Evolutionary conservation across 37 sponge, comb jelly and placozoan species (phyloP).

Genomic region (Oscarella lobularis): DNA sequence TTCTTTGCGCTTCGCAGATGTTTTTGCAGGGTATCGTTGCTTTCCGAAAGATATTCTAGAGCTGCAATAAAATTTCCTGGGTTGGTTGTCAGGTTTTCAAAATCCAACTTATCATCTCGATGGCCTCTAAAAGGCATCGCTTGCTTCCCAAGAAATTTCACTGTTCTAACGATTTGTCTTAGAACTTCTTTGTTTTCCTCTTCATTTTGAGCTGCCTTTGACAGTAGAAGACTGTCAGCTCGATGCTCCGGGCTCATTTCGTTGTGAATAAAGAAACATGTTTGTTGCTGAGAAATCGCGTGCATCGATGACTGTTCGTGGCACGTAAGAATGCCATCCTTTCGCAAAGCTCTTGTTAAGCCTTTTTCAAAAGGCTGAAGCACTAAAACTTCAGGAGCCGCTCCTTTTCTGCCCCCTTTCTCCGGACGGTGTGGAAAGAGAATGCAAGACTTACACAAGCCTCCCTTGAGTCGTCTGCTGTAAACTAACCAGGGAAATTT

Average conservation of each 20-base stretch:
- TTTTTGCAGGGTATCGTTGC: conserved; percentile 11
- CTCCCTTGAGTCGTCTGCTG: neutral
- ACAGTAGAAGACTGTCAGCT: conserved; percentile 14
- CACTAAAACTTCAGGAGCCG: neutral
- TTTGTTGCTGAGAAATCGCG: neutral
- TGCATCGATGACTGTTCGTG: neutral
- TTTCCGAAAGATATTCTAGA: conserved; percentile 11
- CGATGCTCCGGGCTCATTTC: neutral
- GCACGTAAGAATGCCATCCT: neutral
- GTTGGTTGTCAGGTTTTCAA: conserved; percentile 13
- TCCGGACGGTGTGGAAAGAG: neutral
- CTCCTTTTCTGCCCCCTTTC: neutral
- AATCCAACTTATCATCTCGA: conserved; percentile 34
- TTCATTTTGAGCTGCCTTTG: conserved; percentile 12
- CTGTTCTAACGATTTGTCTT: conserved; percentile 21
- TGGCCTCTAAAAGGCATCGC: conserved; percentile 27
- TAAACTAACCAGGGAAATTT: neutral
- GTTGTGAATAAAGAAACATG: neutral
- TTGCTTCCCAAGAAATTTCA: conserved; percentile 36
- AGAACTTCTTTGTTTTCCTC: conserved; percentile 30
- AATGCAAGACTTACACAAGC: neutral
- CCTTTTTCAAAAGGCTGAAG: neutral
- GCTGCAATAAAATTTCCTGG: conserved; percentile 17
- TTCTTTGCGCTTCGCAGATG: conserved; percentile 12
- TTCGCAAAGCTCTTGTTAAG: neutral